Evolutionary conservation across 2,797 vertebrate species (phyloP).

Genomic region (Columba guinea): DNA sequence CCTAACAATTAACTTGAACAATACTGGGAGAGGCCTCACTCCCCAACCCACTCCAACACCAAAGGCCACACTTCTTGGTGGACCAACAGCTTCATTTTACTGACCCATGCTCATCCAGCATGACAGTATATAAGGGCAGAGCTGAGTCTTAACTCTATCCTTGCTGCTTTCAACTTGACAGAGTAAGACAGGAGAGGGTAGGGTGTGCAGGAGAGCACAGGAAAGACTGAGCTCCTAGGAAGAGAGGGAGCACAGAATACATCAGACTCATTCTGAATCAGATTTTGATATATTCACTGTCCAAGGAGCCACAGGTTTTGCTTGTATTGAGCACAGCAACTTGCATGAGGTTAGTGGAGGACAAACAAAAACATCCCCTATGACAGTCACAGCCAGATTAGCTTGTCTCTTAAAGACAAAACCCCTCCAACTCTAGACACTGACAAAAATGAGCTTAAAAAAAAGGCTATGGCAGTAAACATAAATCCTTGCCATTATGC

Average conservation of each 20-base stretch:
- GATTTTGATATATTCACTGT: rapidly evolving
- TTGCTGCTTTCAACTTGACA: not conserved
- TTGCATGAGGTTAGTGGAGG: not conserved
- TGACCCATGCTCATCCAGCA: not conserved
- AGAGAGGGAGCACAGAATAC: not conserved
- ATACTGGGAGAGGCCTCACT: not conserved
- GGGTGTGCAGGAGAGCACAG: not conserved
- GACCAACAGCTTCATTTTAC: not conserved
- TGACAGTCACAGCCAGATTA: not conserved
- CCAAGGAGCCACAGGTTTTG: not conserved
- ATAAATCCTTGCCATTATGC: not conserved
- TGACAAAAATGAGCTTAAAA: not conserved
- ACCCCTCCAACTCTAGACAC: not conserved
- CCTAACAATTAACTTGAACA: not conserved
- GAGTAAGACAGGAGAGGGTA: not conserved
- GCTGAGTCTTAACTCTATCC: not conserved
- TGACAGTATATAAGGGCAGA: not conserved
- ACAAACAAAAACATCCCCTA: not conserved
- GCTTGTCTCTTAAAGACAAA: not conserved
- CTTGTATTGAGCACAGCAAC: not conserved
- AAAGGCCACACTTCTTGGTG: not conserved
- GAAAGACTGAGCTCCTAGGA: not conserved
- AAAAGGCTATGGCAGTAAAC: not conserved
- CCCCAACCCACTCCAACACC: not conserved
- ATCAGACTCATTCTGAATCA: not conserved